Evolutionary conservation across 2,113 vertebrate genomes (phyloP).

Genomic region (Pedionomus torquatus): DNA sequence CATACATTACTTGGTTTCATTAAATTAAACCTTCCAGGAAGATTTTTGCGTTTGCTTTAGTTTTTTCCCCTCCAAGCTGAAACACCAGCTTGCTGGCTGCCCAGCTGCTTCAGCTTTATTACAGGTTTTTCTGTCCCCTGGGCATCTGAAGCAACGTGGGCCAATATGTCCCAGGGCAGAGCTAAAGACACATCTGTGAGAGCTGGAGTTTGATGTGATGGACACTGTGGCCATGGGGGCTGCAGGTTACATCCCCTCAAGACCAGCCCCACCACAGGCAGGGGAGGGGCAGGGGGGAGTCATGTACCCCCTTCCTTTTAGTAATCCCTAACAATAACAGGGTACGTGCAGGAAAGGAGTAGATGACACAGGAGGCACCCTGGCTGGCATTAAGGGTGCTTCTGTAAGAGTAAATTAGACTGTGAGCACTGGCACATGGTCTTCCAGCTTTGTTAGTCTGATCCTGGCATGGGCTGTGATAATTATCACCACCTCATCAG

Average conservation of each 20-base stretch:
- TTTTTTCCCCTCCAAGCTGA: background rate
- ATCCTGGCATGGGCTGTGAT: background rate
- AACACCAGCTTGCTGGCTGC: background rate
- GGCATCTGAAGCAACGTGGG: background rate
- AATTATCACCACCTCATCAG: background rate
- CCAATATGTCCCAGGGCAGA: background rate
- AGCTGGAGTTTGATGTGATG: rapidly evolving
- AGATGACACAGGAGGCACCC: background rate
- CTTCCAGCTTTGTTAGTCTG: background rate
- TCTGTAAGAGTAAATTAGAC: background rate
- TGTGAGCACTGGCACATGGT: background rate
- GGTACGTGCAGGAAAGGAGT: background rate
- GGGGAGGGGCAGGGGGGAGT: background rate
- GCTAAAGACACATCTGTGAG: background rate
- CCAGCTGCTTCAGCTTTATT: background rate
- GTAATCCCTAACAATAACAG: background rate
- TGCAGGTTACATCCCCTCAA: background rate
- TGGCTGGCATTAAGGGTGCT: background rate
- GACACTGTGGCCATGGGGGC: background rate
- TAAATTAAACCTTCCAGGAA: background rate
- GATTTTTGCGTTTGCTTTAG: background rate
- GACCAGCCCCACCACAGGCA: background rate
- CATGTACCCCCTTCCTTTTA: rapidly evolving
- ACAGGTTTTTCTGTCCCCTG: background rate
- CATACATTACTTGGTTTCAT: background rate